A percentile compares a stretch with the other conserved stretches of the same genome.
These are phyloP conservation scores for Ecliptopera silaceata DNA, from an alignment of 2,888 invertebrate species.

Conservation along the genomic window DNA sequence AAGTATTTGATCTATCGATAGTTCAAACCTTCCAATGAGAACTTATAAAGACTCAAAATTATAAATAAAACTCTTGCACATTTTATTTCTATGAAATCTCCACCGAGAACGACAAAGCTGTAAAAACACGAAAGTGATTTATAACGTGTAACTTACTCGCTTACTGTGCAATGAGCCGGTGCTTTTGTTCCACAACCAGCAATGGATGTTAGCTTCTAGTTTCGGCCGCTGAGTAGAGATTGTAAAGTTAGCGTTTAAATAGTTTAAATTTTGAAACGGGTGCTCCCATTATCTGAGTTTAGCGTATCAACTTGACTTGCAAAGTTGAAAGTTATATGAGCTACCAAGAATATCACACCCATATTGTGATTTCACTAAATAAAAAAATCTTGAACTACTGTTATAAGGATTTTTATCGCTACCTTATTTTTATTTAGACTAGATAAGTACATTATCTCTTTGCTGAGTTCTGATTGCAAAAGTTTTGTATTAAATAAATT, in stretches of 20 bases:
- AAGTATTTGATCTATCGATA: too few relatives aligned
- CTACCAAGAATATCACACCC: too few relatives aligned
- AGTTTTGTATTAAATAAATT: too few relatives aligned
- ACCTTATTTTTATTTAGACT: too few relatives aligned
- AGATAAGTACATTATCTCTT: too few relatives aligned
- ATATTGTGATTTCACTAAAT: too few relatives aligned
- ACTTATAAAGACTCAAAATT: too few relatives aligned
- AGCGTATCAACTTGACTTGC: constrained; percentile 12
- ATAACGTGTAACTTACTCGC: constrained; percentile 43
- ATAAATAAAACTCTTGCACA: not conserved
- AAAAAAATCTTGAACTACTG: too few relatives aligned
- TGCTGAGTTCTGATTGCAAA: too few relatives aligned
- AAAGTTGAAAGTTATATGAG: not conserved
- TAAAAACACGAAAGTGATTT: constrained; percentile 57
- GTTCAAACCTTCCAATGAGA: too few relatives aligned
- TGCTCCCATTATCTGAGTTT: constrained; percentile 33
- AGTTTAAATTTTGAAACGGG: constrained; percentile 52
- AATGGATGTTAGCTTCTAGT: constrained; percentile 56
- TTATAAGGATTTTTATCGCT: too few relatives aligned
- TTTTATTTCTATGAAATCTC: too few relatives aligned
- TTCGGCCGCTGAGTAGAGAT: constrained; percentile 48
- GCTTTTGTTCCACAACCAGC: constrained; percentile 44
- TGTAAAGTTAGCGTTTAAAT: constrained; percentile 59
- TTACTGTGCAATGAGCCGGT: constrained; percentile 39
- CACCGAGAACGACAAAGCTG: constrained; percentile 43